Base-by-base conservation (phyloP, 2,888 invertebrate species). In the Alloplasta piceator region DNA sequence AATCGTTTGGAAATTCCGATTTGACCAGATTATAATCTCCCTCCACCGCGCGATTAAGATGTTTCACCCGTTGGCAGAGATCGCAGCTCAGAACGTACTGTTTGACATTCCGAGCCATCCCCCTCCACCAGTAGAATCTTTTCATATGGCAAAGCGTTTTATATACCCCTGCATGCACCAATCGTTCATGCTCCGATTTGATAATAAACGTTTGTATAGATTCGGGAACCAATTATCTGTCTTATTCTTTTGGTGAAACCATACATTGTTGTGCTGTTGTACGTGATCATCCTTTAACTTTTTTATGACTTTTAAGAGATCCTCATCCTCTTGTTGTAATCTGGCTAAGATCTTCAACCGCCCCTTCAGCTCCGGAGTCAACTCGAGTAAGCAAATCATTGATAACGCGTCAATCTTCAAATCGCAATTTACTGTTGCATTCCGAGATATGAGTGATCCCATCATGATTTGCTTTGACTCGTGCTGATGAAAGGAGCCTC, bases 71-170 rank as follows among this genome's bases (percentile, higher is more conserved):
- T 38, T 70, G 70, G 9, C 70, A 58, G 5, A 70, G 9, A 70
- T 70, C 70, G 9, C 64, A 73, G 4, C 39, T n/a, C 1, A 55
- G 6, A 7, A 72, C 43, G 10, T 43, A 10, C 5, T 16, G 10
- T 14, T 72, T 72, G 7, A 72, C n/a, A 2, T 72, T 10, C 26
- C 41, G 39, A 1, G 41, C 6, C 72, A 72, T 72, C 1, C 63
- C 63, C 7, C 26, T 52, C 63, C 72, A 72, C 41, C 41, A 72
- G n/a, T 55, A 72, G 12, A 63, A 73, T 56, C 64, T 26, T 56
- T 73, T 64, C 0, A 73, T 12, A 3, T 73, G 73, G 41, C 38
- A 9, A 0, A 56, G n/a, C 0, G 64, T 64, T 46, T 73, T 73
- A 38, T 46, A 64, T 0, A 73, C 72, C 3, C 72, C 72, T 12